Conservation (phyloP, 2,888 invertebrate genomes). For the Platycnemis pennipes region DNA sequence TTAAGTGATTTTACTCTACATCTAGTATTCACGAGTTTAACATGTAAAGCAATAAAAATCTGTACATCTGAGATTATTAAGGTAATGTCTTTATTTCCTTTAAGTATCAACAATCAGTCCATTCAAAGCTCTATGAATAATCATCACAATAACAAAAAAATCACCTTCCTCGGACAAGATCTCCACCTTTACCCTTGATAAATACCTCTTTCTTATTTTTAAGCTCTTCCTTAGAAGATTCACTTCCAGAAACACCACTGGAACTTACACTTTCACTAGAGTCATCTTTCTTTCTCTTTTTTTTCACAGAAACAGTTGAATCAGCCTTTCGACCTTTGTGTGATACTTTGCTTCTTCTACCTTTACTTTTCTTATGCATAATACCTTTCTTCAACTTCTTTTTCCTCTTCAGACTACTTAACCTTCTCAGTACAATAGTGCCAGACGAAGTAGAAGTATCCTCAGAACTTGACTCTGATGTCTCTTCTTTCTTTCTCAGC, state of each 20-base stretch:
- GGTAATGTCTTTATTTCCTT: not conserved
- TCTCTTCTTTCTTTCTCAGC: not conserved
- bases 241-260: conserved; percentile 44
- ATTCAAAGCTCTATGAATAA: not conserved
- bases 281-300: conserved; percentile 30
- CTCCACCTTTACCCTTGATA: conserved; percentile 1
- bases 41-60: not conserved
- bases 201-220: not conserved
- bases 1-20: not conserved
- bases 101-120: not conserved
- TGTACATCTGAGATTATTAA: not conserved
- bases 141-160: not conserved
- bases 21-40: not conserved
- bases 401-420: not conserved
- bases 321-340: conserved; percentile 5
- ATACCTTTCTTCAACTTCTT: conserved; percentile 29
- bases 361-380: not conserved
- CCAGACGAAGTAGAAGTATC: conserved; percentile 30
- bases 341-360: not conserved
- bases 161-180: conserved; percentile 13
- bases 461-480: conserved; percentile 46
- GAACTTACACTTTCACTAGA: conserved; percentile 37
- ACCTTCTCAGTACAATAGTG: not conserved
- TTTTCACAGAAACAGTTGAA: not conserved
- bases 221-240: conserved; percentile 13